Evolutionary conservation across 1,140 invertebrate species (phyloP).

Genomic region (Whitmania pigra): DNA sequence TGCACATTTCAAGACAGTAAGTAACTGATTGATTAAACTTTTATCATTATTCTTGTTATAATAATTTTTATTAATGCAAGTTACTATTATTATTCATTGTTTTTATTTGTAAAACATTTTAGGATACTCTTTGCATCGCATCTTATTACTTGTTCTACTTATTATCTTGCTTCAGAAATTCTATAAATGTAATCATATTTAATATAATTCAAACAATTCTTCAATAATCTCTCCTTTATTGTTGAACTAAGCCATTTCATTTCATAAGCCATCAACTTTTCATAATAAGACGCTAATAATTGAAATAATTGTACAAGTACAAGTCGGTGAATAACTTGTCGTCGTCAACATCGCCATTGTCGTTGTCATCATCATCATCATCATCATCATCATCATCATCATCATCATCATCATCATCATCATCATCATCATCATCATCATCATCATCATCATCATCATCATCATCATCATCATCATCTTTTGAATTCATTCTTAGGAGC

Average conservation of each 20-base stretch:
- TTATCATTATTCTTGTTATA: background rate
- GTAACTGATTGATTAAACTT: background rate
- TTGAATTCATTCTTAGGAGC: background rate
- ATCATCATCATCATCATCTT: too few relatives aligned
- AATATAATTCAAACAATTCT: too few relatives aligned
- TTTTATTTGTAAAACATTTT: background rate
- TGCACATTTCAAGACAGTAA: conserved; percentile 19
- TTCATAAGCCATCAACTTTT: too few relatives aligned
- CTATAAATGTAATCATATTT: too few relatives aligned
- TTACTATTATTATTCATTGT: background rate
- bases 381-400: conserved; percentile 7
- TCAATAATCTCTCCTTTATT: too few relatives aligned
- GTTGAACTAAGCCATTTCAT: too few relatives aligned
- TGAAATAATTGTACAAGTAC: too few relatives aligned
- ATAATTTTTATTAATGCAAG: background rate
- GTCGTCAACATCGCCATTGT: conserved; percentile 15
- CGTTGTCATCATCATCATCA: conserved; percentile 14
- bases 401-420: conserved; percentile 18
- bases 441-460: too few relatives aligned
- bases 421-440: conserved; percentile 13
- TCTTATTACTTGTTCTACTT: too few relatives aligned
- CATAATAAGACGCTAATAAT: too few relatives aligned
- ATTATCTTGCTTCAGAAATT: too few relatives aligned
- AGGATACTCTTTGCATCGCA: too few relatives aligned
- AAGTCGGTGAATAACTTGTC: background rate